phyloP scores from a whole-genome alignment of 1,140 invertebrate genomes.

The Triops longicaudatus region DNA sequence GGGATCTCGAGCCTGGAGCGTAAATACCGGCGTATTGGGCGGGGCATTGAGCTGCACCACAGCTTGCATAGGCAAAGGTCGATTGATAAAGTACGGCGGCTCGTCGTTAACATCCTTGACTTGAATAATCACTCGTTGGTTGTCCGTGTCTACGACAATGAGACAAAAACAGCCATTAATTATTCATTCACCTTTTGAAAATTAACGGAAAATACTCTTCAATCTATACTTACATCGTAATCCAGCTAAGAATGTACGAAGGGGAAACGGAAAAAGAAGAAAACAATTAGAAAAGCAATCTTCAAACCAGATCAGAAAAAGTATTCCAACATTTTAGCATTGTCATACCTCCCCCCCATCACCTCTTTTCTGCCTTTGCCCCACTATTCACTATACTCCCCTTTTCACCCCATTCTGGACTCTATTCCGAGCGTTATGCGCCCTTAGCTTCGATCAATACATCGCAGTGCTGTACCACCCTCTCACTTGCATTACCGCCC shows the following conservation, averaged over 20 bases:
- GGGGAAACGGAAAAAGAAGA: neutral
- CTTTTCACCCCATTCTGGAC: neutral
- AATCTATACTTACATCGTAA: constrained; percentile 3
- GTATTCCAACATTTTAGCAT: neutral
- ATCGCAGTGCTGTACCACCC: neutral
- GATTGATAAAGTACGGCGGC: constrained; percentile 88
- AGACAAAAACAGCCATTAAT: constrained; percentile 30
- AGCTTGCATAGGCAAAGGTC: constrained; percentile 89
- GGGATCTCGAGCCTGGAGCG: constrained; percentile 85
- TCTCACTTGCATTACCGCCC: neutral
- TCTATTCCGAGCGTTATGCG: neutral
- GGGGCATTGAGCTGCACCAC: constrained; percentile 89
- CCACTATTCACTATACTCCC: neutral
- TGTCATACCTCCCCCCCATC: neutral
- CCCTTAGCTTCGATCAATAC: neutral
- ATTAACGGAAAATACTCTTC: neutral
- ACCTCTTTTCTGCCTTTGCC: neutral
- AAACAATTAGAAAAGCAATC: too few relatives aligned
- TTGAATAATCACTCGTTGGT: constrained; percentile 87
- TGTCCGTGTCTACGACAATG: constrained; percentile 73
- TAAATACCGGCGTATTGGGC: constrained; percentile 90
- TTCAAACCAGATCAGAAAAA: neutral
- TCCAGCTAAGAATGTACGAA: neutral
- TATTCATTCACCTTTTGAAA: neutral
- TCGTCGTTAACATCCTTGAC: constrained; percentile 94